Evolutionary conservation across 2,888 invertebrate species (phyloP), one percentile per base, ranked within the genome.

Genomic region (Phymatocera aterrima): DNA sequence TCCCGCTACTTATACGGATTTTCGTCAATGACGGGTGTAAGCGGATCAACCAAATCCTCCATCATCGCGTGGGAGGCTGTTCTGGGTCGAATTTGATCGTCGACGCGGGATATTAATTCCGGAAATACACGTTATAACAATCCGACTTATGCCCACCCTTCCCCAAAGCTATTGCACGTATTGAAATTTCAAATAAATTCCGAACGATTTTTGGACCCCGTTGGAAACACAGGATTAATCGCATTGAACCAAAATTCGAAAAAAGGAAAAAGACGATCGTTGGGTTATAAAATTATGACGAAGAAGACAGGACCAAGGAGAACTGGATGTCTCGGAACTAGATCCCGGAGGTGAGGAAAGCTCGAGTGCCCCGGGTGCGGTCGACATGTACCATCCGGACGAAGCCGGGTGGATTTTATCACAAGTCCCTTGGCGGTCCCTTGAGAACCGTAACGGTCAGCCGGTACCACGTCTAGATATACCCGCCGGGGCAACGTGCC

Each of bases 391-490:
- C 65, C 65, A 43, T 24, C 43, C 65, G 40, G 40, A 15, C 15
- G 21, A 51, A 18, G 10, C 70, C 70, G 34, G 43, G 48, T 72
- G 70, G 70, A 48, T 72, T 72, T 72, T 51, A 72, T 72, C 51
- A 34, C 51, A n/a, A 48, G 70, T 48, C 48, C 70, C 70, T 72
- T 10, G 70, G 31, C 48, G 18, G 31, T 72, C 70, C 48, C 70
- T 48, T 1, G 48, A 51, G 70, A n/a, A 72, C 70, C 70, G 51
- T 72, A 72, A 72, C 51, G 70, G 70, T 72, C 70, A 72, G 70
- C 70, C 51, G 70, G 70, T 51, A 72, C 70, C 70, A 51, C 46
- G 68, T 40, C 68, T 68, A 46, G 68, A 68, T 68, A 46, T 68
- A 68, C 68, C 43, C 68, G n/a, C n/a, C n/a, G 18, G 51, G 51